Evolutionary conservation across 2,797 vertebrate species (phyloP), one percentile per base, ranked within the genome.

Genomic region (Valencia hispanica): DNA sequence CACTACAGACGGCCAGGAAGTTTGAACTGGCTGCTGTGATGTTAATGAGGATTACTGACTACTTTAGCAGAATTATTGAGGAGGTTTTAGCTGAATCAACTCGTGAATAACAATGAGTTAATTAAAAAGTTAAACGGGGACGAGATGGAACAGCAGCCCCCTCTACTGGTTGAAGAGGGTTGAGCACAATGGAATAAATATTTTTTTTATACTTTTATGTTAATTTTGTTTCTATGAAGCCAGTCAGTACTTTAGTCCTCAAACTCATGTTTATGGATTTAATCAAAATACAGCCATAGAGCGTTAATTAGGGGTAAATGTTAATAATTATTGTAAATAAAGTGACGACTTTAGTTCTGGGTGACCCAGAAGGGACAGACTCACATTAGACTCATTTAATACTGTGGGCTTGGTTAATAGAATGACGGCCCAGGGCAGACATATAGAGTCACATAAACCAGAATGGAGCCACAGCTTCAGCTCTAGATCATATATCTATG

Each of bases 151-250:
- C n/a, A n/a, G 70, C 73, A 81, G 81, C 81, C 4, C 51, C 87
- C 86, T 87, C 88, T 90, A 59, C 85, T 92, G 88, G 78, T 76
- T 32, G 20, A 61, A 81, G 5, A 1, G 0, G 34, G 74, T 73
- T 78, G 43, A 82, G 22, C 63, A 71, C 73, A 53, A 25, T 22
- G 15, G 50, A 8, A n/a, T n/a, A n/a, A n/a, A n/a, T n/a, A n/a
- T n/a, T n/a, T n/a, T 53, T 25, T 25, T 25, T 53, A 9, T 10
- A 53, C 2, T 47, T 53, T 53, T 3, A 53, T 53, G 22, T 25
- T 53, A 25, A 53, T 25, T 53, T 53, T 53, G 22, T 53, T 53
- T 25, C 2, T 25, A 1, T 53, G 25, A 39, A 41, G 25, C 43
- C 55, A 63, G 32, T 50, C 22, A 32, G 63, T 22, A 0, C 32